Evolutionary conservation across 2,888 invertebrate genomes (phyloP), one percentile per base, ranked within the genome.

Genomic region (Arctia plantaginis): DNA sequence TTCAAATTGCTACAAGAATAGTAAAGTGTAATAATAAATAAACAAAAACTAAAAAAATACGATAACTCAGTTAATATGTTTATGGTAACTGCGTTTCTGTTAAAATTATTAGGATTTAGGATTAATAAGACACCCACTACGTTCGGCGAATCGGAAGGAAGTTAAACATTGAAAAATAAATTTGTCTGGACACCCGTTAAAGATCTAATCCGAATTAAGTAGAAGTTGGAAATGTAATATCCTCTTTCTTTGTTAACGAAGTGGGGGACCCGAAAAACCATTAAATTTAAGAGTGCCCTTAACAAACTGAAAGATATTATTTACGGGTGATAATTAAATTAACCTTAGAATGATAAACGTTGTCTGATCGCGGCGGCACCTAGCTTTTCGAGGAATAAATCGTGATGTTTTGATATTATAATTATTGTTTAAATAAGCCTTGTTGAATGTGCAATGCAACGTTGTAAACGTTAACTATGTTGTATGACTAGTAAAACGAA

Each of bases 371-470:
- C 62, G 62, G 30, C 15, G 15, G 30, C 18, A 62, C 18, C 23
- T 23, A 12, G 33, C 30, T 0, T 20, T 62, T 30, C 7, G 59
- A 30, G 27, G 59, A 59, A 62, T 30, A 27, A 10, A 62, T 62
- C 30, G 30, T 30, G 62, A 62, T 62, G 30, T 62, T 62, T 30
- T 27, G 62, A 62, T 62, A 62, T 62, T 62, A 47, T 47, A 47
- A 47, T 47, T 20, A 62, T 62, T 62, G 30, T 62, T 18, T 30
- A 62, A 62, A 30, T 62, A 62, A 30, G 18, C 27, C 30, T 62
- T 62, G 62, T 62, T 69, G 1, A 67, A 66, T 55, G 35, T 35
- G 35, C 35, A 69, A 69, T 39, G 27, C 33, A 69, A 59, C n/a
- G 15, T 67, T 15, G 47, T 47, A 47, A 47, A 47, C 30, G 23